Percentiles rank a stretch among this genome's conserved stretches.
phyloP scores from a whole-genome alignment of 2,888 invertebrate species.

The Luperina nickerlii region DNA sequence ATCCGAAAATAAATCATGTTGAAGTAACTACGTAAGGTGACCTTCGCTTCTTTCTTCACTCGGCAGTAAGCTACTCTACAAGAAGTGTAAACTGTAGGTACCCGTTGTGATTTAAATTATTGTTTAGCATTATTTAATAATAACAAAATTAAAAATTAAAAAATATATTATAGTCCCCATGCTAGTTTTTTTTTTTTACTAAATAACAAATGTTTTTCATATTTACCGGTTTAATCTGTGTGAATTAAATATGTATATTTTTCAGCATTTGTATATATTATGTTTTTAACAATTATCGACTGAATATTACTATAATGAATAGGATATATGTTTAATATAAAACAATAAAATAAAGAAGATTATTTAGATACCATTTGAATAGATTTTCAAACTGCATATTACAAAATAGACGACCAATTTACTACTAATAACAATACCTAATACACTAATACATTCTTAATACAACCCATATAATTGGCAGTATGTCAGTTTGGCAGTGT shows the following conservation, averaged over 20 bases:
- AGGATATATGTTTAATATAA: slow-evolving; percentile 6
- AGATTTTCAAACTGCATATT: slow-evolving; percentile 22
- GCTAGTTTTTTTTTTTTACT: not conserved
- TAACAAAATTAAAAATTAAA: not conserved
- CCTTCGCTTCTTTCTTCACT: slow-evolving; percentile 1
- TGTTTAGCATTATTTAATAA: not conserved
- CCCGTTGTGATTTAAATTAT: not conserved
- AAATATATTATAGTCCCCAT: too few species aligned
- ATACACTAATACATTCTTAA: slow-evolving; percentile 4
- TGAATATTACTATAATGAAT: too few species aligned
- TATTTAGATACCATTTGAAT: slow-evolving; percentile 22
- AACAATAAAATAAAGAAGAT: slow-evolving; percentile 29
- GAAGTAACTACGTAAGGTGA: not conserved
- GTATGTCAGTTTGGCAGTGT: too few species aligned
- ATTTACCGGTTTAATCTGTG: not conserved
- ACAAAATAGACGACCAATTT: slow-evolving; percentile 17
- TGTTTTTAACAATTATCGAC: too few species aligned
- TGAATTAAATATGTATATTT: not conserved
- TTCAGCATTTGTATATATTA: not conserved
- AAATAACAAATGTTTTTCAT: too few species aligned
- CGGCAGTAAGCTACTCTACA: too few species aligned
- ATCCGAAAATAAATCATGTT: not conserved
- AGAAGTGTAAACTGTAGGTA: not conserved
- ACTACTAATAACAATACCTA: slow-evolving; percentile 13
- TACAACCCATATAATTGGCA: slow-evolving; percentile 21